Evolutionary conservation across 2,888 invertebrate species (phyloP).

Genomic region (Macrophya alboannulata): DNA sequence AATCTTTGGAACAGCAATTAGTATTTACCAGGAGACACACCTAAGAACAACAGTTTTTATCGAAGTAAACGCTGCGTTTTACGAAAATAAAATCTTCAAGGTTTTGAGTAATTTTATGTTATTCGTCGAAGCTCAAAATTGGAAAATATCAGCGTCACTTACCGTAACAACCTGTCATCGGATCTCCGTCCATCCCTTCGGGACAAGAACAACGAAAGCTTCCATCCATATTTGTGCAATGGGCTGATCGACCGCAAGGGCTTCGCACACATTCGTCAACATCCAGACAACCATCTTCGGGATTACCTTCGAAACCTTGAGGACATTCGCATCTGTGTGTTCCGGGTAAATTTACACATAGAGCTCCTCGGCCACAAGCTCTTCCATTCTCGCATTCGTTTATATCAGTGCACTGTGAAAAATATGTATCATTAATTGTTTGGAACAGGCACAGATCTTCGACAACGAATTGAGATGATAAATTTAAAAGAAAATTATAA

Average conservation of each 20-base stretch:
- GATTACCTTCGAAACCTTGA: conserved; percentile 91
- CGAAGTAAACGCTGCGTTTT: neutral
- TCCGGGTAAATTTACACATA: conserved; percentile 91
- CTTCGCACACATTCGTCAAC: conserved; percentile 88
- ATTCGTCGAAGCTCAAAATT: neutral
- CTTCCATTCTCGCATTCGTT: conserved; percentile 90
- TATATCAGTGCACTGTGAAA: conserved; percentile 88
- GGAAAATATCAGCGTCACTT: conserved; percentile 70
- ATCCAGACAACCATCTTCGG: conserved; percentile 89
- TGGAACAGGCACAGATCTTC: neutral
- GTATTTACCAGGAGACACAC: neutral
- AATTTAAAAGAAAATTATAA: no score
- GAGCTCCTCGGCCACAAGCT: conserved; percentile 90
- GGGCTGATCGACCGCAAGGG: conserved; percentile 90
- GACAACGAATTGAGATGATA: no score
- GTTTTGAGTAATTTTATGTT: neutral
- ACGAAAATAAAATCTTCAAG: neutral
- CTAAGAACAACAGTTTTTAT: neutral
- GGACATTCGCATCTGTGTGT: conserved; percentile 93
- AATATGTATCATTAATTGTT: neutral
- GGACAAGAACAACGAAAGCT: conserved; percentile 92
- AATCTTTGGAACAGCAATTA: conserved; percentile 30
- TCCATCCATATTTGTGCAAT: conserved; percentile 90
- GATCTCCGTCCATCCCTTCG: conserved; percentile 91
- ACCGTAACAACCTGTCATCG: conserved; percentile 89